phyloP scores from a whole-genome alignment of 2,113 vertebrate species.

The Rhynchopsitta pachyrhyncha region DNA sequence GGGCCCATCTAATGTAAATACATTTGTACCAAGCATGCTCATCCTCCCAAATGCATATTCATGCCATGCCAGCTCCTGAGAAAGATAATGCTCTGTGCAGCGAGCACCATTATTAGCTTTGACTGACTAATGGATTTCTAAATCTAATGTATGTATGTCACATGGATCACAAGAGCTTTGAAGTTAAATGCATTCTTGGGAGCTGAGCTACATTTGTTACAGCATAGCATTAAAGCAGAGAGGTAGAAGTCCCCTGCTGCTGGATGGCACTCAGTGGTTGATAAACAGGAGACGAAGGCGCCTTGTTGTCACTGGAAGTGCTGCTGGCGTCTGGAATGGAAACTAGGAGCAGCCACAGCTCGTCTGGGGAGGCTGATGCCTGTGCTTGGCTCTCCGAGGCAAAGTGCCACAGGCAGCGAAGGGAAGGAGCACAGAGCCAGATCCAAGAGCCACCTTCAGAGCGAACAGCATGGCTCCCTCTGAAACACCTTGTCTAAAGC shows the following conservation, averaged over 20 bases:
- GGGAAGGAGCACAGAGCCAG: background rate
- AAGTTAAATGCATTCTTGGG: background rate
- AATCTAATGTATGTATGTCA: background rate
- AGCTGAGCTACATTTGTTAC: background rate
- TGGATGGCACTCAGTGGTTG: background rate
- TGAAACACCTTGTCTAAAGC: background rate
- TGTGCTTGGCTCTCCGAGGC: background rate
- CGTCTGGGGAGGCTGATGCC: background rate
- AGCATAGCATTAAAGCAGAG: background rate
- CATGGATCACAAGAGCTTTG: slow-evolving; percentile 17
- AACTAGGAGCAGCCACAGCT: background rate
- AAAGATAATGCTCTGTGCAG: slow-evolving; percentile 30
- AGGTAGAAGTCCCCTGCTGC: background rate
- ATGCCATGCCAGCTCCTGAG: slow-evolving; percentile 1
- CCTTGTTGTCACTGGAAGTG: background rate
- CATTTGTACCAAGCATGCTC: background rate
- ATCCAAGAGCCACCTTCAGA: background rate
- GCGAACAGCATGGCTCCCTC: background rate
- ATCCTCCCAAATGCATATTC: background rate
- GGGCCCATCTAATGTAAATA: background rate
- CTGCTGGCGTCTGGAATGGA: background rate
- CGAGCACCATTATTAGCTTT: slow-evolving; percentile 7
- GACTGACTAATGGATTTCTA: slow-evolving; percentile 53
- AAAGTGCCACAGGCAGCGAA: rapidly evolving
- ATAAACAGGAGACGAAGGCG: background rate